Conservation (phyloP, 2,888 invertebrate species). For the Tiliacea aurago region DNA sequence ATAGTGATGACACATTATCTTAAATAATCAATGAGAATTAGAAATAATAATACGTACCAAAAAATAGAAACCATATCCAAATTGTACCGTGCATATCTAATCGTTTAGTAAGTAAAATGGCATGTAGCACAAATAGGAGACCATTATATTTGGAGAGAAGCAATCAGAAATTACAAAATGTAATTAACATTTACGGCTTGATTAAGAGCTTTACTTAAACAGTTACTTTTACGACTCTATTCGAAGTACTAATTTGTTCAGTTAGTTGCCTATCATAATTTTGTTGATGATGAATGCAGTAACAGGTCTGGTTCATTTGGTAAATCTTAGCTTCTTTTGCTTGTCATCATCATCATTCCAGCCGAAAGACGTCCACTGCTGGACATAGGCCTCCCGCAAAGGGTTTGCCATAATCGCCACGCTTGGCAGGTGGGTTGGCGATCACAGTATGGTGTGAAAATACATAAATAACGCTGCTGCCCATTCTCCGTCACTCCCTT, state of each 20-base stretch:
- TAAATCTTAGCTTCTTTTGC: not conserved
- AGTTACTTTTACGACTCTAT: slow-evolving; percentile 14
- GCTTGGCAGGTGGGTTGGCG: too few relatives aligned
- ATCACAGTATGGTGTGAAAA: too few relatives aligned
- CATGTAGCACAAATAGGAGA: not conserved
- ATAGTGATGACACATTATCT: not conserved
- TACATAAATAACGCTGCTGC: too few relatives aligned
- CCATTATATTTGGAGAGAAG: slow-evolving; percentile 15
- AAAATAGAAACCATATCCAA: slow-evolving; percentile 27
- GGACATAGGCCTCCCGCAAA: too few relatives aligned
- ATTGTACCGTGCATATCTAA: slow-evolving; percentile 12
- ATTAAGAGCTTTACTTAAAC: slow-evolving; percentile 27
- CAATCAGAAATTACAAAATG: slow-evolving; percentile 21
- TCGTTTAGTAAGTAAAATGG: not conserved
- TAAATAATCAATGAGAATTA: not conserved
- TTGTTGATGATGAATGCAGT: not conserved
- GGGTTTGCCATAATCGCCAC: too few relatives aligned
- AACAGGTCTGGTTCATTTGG: not conserved
- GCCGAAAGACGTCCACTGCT: too few relatives aligned
- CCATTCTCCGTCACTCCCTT: too few relatives aligned
- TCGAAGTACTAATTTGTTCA: not conserved
- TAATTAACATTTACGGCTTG: slow-evolving; percentile 17
- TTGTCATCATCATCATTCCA: too few relatives aligned
- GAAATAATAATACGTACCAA: slow-evolving; percentile 19
- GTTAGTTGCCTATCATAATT: not conserved